Evolutionary conservation across 23 tunicate genomes (phyloP).

Genomic region (Trididemnum nubilum): DNA sequence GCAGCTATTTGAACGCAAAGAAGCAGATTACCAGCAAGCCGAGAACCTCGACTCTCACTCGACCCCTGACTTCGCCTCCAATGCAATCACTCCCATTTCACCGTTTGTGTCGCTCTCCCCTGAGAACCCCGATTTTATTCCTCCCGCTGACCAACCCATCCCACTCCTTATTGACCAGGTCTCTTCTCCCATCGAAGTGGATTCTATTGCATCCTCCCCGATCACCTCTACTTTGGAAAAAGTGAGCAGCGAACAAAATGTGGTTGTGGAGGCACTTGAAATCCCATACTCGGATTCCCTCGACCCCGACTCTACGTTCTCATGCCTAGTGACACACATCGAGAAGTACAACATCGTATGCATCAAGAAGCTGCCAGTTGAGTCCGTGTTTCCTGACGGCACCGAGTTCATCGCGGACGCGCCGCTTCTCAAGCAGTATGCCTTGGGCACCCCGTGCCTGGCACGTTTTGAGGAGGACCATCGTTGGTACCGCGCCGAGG

Average conservation of each 20-base stretch:
- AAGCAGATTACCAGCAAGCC: constrained; percentile 32
- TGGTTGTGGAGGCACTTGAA: not conserved
- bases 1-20: not conserved
- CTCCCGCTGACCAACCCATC: not conserved
- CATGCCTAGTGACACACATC: constrained; percentile 30
- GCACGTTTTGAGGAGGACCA: constrained; percentile 39
- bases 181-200: not conserved
- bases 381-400: not conserved
- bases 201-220: not conserved
- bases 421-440: constrained; percentile 8
- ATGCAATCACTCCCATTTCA: not conserved
- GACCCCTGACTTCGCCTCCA: not conserved
- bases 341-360: constrained; percentile 27
- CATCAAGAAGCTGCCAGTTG: constrained; percentile 2
- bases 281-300: constrained; percentile 10
- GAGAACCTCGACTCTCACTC: constrained; percentile 18
- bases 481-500: constrained; percentile 56
- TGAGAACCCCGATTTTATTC: not conserved
- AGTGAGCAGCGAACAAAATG: not conserved
- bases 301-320: not conserved
- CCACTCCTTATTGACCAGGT: not conserved
- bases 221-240: not conserved
- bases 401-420: not conserved
- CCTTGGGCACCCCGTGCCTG: constrained; percentile 35
- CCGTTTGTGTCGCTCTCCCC: not conserved